Conservation (phyloP, 2,113 vertebrate species). For the Salvelinus namaycush region DNA sequence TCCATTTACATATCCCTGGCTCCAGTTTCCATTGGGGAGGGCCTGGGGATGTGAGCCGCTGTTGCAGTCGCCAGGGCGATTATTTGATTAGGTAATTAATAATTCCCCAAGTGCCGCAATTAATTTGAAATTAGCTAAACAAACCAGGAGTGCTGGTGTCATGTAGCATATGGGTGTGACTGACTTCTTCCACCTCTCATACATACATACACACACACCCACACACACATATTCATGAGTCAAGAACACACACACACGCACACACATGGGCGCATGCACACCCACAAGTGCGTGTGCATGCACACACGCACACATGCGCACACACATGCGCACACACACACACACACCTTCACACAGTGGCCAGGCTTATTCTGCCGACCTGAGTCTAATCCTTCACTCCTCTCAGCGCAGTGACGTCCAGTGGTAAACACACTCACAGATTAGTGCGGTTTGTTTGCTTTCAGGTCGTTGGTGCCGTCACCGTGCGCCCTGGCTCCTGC, state of each 20-base stretch:
- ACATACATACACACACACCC: neutral
- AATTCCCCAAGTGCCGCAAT: constrained; percentile 68
- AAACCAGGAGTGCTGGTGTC: constrained; percentile 42
- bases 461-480: constrained; percentile 54
- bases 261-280: neutral
- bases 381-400: neutral
- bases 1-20: constrained; percentile 87
- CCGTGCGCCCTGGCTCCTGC: constrained; percentile 21
- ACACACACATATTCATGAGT: neutral
- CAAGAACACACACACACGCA: constrained; percentile 19
- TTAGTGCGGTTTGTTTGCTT: constrained; percentile 66
- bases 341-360: neutral
- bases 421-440: constrained; percentile 56
- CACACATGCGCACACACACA: neutral
- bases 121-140: constrained; percentile 73
- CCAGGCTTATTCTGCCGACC: neutral
- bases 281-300: neutral
- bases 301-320: neutral
- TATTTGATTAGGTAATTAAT: constrained; percentile 86
- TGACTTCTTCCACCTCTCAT: constrained; percentile 7
- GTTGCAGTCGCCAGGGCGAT: constrained; percentile 69
- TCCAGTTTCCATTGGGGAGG: constrained; percentile 62
- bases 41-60: constrained; percentile 56
- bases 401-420: constrained; percentile 42
- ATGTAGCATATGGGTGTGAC: constrained; percentile 8